Conservation (phyloP, 1,140 invertebrate genomes). For the Phocides pigmalion region DNA sequence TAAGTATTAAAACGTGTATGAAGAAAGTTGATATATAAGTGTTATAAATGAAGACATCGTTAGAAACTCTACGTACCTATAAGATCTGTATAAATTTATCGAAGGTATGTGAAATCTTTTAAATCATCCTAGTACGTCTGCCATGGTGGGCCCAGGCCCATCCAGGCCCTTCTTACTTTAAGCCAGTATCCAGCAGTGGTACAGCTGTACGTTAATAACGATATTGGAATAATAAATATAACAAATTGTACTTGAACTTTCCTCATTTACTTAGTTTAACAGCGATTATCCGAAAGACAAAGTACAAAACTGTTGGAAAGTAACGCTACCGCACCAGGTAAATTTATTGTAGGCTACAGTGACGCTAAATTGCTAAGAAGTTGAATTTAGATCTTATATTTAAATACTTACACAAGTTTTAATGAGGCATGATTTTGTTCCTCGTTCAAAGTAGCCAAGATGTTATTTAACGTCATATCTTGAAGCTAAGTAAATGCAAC, state of each 20-base stretch:
- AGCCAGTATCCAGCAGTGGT: too few relatives aligned
- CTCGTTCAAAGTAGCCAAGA: constrained; percentile 7
- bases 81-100: too few relatives aligned
- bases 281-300: constrained; percentile 10
- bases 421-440: constrained; percentile 18
- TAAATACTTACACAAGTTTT: constrained; percentile 25
- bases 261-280: not conserved
- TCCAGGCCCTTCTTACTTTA: too few relatives aligned
- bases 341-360: not conserved
- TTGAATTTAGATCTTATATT: constrained; percentile 11
- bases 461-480: constrained; percentile 5
- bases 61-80: too few relatives aligned
- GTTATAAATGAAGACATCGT: too few relatives aligned
- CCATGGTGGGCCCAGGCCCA: too few relatives aligned
- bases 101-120: too few relatives aligned
- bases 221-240: too few relatives aligned
- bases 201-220: too few relatives aligned
- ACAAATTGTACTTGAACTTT: not conserved
- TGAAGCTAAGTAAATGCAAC: constrained; percentile 10
- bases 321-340: not conserved
- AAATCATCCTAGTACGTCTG: too few relatives aligned
- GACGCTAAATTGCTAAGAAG: constrained; percentile 7
- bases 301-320: not conserved
- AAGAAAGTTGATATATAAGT: too few relatives aligned
- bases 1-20: too few relatives aligned